phyloP scores from a whole-genome alignment of 2,888 invertebrate species.

The Epinotia ramella region DNA sequence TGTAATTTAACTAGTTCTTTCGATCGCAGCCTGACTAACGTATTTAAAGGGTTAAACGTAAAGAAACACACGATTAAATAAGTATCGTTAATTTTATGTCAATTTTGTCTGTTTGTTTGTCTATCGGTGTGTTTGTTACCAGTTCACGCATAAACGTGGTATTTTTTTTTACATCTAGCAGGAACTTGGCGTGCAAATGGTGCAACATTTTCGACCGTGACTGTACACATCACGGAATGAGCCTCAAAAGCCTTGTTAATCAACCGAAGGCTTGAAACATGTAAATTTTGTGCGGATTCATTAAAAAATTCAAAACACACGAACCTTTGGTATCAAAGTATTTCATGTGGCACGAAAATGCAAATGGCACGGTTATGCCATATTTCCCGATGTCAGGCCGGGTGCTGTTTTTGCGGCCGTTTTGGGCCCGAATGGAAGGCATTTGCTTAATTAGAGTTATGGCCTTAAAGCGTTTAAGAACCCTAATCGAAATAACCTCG shows the following conservation, averaged over 20 bases:
- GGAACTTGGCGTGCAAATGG: not conserved
- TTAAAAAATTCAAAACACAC: slow-evolving; percentile 72
- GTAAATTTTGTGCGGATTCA: slow-evolving; percentile 74
- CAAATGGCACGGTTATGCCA: slow-evolving; percentile 66
- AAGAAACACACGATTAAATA: too few relatives aligned
- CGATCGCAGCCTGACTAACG: too few relatives aligned
- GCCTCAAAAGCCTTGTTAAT: slow-evolving; percentile 39
- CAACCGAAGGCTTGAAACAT: slow-evolving; percentile 55
- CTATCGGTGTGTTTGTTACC: too few relatives aligned
- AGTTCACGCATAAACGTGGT: too few relatives aligned
- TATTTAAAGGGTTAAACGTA: too few relatives aligned
- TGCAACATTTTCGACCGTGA: slow-evolving; percentile 26
- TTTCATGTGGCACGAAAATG: slow-evolving; percentile 82
- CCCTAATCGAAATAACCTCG: not conserved
- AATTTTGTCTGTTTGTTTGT: too few relatives aligned
- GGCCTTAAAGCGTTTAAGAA: slow-evolving; percentile 40
- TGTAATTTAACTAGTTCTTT: too few relatives aligned
- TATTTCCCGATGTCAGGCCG: slow-evolving; percentile 72
- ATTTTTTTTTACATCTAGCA: not conserved
- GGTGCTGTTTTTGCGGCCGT: slow-evolving; percentile 58
- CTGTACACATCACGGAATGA: slow-evolving; percentile 39
- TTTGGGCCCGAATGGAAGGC: slow-evolving; percentile 42
- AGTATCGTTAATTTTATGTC: too few relatives aligned
- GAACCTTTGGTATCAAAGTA: slow-evolving; percentile 64
- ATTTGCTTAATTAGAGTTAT: slow-evolving; percentile 49